Percentiles rank a stretch among this genome's conserved stretches.
These are phyloP conservation scores for Pseudeuparius sepicola DNA, from an alignment of 2,888 invertebrate genomes.

Conservation along the genomic window DNA sequence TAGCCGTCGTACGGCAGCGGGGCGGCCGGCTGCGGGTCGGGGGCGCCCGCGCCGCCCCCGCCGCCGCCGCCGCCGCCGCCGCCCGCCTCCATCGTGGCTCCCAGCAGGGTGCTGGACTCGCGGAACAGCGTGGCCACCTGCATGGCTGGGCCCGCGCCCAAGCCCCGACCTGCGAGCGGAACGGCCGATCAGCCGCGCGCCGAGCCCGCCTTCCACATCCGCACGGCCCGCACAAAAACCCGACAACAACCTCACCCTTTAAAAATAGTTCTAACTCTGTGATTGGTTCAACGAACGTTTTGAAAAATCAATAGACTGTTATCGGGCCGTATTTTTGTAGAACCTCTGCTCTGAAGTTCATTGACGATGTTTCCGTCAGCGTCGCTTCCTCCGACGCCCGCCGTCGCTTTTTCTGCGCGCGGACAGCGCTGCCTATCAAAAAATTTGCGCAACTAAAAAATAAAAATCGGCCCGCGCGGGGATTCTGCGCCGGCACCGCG, in stretches of 20 bases:
- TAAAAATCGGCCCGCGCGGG: too few species aligned
- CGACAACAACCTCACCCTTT: conserved; percentile 45
- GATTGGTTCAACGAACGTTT: conserved; percentile 46
- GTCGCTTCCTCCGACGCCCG: conserved; percentile 37
- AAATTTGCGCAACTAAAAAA: conserved; percentile 28
- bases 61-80: conserved; percentile 35
- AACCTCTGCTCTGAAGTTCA: conserved; percentile 36
- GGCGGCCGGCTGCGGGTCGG: conserved; percentile 31
- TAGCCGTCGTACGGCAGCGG: conserved; percentile 35
- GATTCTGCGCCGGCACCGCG: too few species aligned
- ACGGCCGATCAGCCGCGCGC: conserved; percentile 34
- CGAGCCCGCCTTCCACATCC: too few species aligned
- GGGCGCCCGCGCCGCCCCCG: conserved; percentile 32
- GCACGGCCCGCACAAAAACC: conserved; percentile 38
- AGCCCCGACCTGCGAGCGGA: too few species aligned
- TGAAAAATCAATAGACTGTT: conserved; percentile 58
- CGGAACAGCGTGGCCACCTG: conserved; percentile 59
- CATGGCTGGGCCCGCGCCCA: conserved; percentile 38
- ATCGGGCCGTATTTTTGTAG: conserved; percentile 43
- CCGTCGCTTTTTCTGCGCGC: conserved; percentile 35
- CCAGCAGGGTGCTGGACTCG: conserved; percentile 56
- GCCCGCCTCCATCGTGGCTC: conserved; percentile 52
- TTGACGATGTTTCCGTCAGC: conserved; percentile 39
- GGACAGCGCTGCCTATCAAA: conserved; percentile 36
- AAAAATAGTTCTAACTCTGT: conserved; percentile 44